phyloP scores from a whole-genome alignment of 1,140 invertebrate species.

The Triops longicaudatus region DNA sequence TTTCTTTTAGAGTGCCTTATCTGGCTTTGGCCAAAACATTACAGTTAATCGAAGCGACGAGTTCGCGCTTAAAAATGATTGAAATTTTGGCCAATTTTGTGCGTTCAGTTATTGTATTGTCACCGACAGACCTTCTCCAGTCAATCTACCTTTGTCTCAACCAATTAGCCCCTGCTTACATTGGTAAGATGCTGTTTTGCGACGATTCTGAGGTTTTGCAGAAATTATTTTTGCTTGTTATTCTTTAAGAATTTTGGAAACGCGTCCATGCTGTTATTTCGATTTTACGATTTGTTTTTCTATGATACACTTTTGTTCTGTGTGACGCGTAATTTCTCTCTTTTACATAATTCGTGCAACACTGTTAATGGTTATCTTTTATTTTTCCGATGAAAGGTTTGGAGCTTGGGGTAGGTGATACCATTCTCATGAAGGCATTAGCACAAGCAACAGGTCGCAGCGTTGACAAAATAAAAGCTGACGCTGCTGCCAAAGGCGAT shows the following conservation, averaged over 20 bases:
- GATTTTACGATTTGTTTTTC: too few relatives aligned
- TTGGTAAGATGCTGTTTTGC: conserved; percentile 47
- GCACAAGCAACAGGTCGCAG: conserved; percentile 83
- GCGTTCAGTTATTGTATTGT: conserved; percentile 79
- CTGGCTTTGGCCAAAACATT: conserved; percentile 82
- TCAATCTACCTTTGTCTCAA: conserved; percentile 94
- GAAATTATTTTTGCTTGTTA: too few relatives aligned
- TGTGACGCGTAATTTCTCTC: too few relatives aligned
- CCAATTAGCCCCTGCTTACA: conserved; percentile 87
- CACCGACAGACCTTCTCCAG: conserved; percentile 75
- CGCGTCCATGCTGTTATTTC: not conserved
- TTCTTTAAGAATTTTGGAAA: not conserved
- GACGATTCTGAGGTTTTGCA: not conserved
- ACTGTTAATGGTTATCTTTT: conserved; percentile 24
- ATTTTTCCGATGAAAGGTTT: conserved; percentile 52
- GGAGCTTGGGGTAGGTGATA: conserved; percentile 89
- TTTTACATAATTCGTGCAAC: not conserved
- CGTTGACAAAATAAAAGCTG: conserved; percentile 73
- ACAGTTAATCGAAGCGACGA: conserved; percentile 81
- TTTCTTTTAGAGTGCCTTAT: conserved; percentile 61
- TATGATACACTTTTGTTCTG: too few relatives aligned
- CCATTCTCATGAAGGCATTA: conserved; percentile 86
- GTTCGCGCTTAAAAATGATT: conserved; percentile 84
- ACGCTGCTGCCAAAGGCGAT: conserved; percentile 73
- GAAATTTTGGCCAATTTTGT: conserved; percentile 92